Base-by-base conservation (phyloP, 1,140 invertebrate species). In the Diprion similis region DNA sequence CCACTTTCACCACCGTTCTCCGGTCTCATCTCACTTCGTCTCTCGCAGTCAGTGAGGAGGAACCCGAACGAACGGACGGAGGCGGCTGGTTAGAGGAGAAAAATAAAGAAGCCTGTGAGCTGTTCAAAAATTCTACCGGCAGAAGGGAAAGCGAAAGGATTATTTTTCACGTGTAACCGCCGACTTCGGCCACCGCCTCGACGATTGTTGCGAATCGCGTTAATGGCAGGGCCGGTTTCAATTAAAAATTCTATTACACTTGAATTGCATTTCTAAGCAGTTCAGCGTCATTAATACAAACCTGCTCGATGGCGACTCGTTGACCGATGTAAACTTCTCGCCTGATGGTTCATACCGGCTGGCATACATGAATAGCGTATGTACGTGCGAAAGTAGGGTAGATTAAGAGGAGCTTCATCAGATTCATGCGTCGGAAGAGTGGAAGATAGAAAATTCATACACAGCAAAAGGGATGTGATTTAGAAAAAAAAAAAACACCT, bases 211-310 rank as follows among this genome's bases (percentile, higher is more conserved):
- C 9, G 51, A 59, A 59, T 59, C 4, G 51, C 11, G n/a, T 8
- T 4, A 59, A 59, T 59, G 51, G 11, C 51, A 15, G 9, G 51
- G n/a, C 51, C 51, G 51, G 51, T 13, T 59, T 59, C 51, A 17
- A 59, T 59, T 59, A 59, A 59, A 59, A 59, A 59, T 59, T 59
- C 51, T 59, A 59, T 59, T 59, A 59, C 9, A 15, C 51, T 6
- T 17, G 51, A 59, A 59, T 59, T 59, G 51, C 51, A 59, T 59
- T 17, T 59, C 51, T 17, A 17, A 59, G n/a, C 9, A 17, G 51
- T 59, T 59, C 11, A 17, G 51, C n/a, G 51, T 59, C 51, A 59
- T 59, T 59, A 59, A 59, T 59, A 59, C 51, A 59, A 59, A 59
- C 11, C 8, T 59, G 51, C 9, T 59, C 51, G 0, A 15, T 17